These are phyloP conservation scores for Nephrocerus scutellatus DNA, from an alignment of 2,888 invertebrate species.

Conservation along the genomic window DNA sequence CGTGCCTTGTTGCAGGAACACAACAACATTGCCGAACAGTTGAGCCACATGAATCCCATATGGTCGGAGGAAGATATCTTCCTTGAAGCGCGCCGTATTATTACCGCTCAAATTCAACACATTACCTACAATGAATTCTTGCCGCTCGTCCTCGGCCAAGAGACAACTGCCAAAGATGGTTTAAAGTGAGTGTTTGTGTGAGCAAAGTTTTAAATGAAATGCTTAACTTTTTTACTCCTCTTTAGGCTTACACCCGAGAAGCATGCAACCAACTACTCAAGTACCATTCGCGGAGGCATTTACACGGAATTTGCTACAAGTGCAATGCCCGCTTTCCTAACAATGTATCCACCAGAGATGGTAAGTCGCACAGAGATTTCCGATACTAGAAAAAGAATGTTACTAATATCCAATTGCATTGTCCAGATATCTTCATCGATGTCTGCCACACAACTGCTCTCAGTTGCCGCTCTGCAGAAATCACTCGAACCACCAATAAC, in stretches of 20 bases:
- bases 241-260: slow-evolving; percentile 61
- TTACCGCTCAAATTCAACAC: slow-evolving; percentile 75
- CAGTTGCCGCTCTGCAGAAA: slow-evolving; percentile 54
- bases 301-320: slow-evolving; percentile 72
- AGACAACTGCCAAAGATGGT: slow-evolving; percentile 42
- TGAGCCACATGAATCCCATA: slow-evolving; percentile 64
- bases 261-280: slow-evolving; percentile 74
- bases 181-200: slow-evolving; percentile 51
- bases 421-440: slow-evolving; percentile 54
- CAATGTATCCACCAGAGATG: slow-evolving; percentile 66
- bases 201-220: background rate
- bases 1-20: slow-evolving; percentile 68
- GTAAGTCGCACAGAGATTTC: slow-evolving; percentile 48
- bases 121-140: slow-evolving; percentile 78
- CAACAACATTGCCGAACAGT: slow-evolving; percentile 66
- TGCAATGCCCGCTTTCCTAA: slow-evolving; percentile 64
- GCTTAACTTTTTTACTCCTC: slow-evolving; percentile 2
- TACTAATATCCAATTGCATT: slow-evolving; percentile 19
- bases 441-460: slow-evolving; percentile 57
- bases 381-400: background rate
- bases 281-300: slow-evolving; percentile 69
- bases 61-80: slow-evolving; percentile 75
- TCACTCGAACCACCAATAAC: slow-evolving; percentile 39
- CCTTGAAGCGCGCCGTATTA: slow-evolving; percentile 65
- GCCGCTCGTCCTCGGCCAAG: slow-evolving; percentile 63